Base-by-base conservation (phyloP, 2,113 vertebrate genomes). In the Misgurnus anguillicaudatus region DNA sequence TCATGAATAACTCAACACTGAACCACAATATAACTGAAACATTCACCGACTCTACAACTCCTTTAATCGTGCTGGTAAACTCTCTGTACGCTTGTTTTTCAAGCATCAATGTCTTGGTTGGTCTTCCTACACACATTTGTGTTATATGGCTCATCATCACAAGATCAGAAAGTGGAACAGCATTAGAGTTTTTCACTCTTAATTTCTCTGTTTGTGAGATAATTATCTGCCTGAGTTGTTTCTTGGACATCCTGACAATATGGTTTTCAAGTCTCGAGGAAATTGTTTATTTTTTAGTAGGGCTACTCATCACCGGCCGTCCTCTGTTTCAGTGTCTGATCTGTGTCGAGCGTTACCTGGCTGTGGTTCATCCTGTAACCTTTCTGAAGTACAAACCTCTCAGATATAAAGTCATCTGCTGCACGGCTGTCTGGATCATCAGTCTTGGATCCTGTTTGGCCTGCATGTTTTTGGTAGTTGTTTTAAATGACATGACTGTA, bases 351-450 rank as follows among this genome's bases (percentile, higher is more conserved):
- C 42, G 42, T 45, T 45, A 45, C 0, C 45, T 68, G 10, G 65
- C 65, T 47, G 65, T 68, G n/a, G 19, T 48, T 68, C 42, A 68
- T 68, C 42, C 42, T 45, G 65, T 68, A 68, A 68, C 11, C 19
- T 68, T 68, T 48, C 65, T 68, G 9, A 68, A 68, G n/a, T 68
- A 10, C 45, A 68, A 82, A 71, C 68, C 47, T 53, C 48, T 71
- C 48, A 71, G 68, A 71, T 71, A 71, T n/a, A 36, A 48, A 71
- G 9, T 71, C 13, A 55, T 71, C 14, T 70, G 47, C 16, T n/a
- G 21, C 24, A 8, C 47, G 31, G 47, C 0, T 1, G 8, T 2
- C 24, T 71, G 48, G 48, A 55, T 55, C 14, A 9, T 71, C 3
- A 71, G 4, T 17, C 4, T 71, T 39, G 24, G 47, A 16, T 71